Conservation (phyloP, 2,797 vertebrate species). For the Fundulus diaphanus region DNA sequence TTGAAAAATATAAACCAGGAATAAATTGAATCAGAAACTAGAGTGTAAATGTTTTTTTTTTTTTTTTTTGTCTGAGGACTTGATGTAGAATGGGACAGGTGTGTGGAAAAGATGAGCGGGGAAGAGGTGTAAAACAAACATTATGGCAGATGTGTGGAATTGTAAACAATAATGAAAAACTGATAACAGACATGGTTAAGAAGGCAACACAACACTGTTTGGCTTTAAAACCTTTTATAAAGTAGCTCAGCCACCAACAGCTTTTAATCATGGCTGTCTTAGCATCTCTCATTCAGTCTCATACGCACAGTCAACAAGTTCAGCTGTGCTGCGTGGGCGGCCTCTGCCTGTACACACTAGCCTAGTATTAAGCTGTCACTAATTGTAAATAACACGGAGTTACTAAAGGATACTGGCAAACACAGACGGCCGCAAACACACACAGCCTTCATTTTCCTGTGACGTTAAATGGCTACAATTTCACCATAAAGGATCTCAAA, state of each 20-base stretch:
- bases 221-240: conserved; percentile 53
- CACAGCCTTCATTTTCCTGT: neutral
- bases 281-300: conserved; percentile 13
- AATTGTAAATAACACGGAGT: conserved; percentile 37
- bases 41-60: neutral
- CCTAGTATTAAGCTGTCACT: conserved; percentile 60
- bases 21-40: neutral
- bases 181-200: conserved; percentile 29
- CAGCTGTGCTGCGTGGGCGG: conserved; percentile 46
- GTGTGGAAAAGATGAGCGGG: neutral
- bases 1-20: neutral
- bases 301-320: conserved; percentile 54
- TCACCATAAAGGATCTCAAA: neutral
- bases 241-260: conserved; percentile 60
- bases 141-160: conserved; percentile 16
- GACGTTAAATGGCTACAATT: neutral
- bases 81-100: neutral
- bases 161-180: conserved; percentile 9
- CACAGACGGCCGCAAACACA: conserved; percentile 16
- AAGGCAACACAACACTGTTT: conserved; percentile 19
- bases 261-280: conserved; percentile 67
- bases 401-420: conserved; percentile 36
- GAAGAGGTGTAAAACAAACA: conserved; percentile 7
- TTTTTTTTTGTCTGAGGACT: neutral
- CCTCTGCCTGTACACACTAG: conserved; percentile 37